Base-by-base conservation (phyloP, 2,797 vertebrate species). In the Choloepus didactylus region DNA sequence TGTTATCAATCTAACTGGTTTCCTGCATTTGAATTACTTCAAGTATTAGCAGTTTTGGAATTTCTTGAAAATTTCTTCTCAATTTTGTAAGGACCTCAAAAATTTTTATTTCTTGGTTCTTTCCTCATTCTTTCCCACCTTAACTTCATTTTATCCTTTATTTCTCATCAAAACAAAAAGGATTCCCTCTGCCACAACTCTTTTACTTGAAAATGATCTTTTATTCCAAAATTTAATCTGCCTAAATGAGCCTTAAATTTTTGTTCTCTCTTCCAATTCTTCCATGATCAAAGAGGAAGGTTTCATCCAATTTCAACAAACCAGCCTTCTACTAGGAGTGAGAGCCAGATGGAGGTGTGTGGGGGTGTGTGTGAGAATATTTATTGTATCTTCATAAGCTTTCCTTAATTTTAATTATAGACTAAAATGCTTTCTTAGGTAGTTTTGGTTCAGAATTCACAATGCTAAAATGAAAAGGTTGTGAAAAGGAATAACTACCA, bases 111-210 rank as follows among this genome's bases (percentile, higher is more conserved):
- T 96, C 44, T 80, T 79, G 35, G 77, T 38, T 90, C 19, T 16
- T 77, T 16, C 35, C 51, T 91, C 72, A 35, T 81, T 93, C 4
- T 93, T 90, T 5, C 54, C 23, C 70, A 77, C 27, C 41, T 87
- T 54, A 67, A 29, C 46, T 92, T 89, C 60, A 82, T 94, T 38
- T 83, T 76, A 2, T 51, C 38, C 46, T 93, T 77, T 25, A 82
- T 92, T 95, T 89, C 84, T 38, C 64, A 77, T 73, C 27, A 89
- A 87, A 91, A 69, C 88, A 72, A 95, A 92, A 93, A 81, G 60
- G n/a, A 81, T 90, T 67, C 9, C 19, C 41, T 91, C 44, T 56
- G 64, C 9, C 38, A 60, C 0, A 23, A 27, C 27, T 81, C 46
- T 94, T 93, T 91, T 82, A 41, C n/a, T 51, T 91, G 76, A 35